phyloP scores from a whole-genome alignment of 1,140 invertebrate species.

The Polypedilum vanderplanki region DNA sequence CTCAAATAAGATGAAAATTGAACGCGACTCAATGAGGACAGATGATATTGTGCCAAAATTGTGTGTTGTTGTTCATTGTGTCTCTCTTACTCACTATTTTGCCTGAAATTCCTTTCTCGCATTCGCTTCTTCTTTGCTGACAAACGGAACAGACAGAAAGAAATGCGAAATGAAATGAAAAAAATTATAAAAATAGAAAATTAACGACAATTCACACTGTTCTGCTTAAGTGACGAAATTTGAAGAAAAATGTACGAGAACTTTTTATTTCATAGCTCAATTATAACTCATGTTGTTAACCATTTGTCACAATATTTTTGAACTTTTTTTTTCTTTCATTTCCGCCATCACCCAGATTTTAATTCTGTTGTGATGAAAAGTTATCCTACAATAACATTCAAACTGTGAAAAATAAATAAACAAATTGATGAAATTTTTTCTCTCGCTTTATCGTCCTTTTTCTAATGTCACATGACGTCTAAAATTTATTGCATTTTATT shows the following conservation, averaged over 20 bases:
- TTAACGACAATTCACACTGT: constrained; percentile 2
- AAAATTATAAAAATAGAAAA: constrained; percentile 5
- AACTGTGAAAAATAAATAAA: background rate
- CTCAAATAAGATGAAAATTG: constrained; percentile 6
- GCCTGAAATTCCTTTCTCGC: background rate
- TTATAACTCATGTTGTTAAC: background rate
- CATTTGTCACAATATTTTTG: background rate
- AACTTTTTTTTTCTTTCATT: no score
- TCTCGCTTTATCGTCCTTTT: constrained; percentile 6
- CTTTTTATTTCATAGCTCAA: background rate
- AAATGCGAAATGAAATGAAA: no score
- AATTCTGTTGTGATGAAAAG: background rate
- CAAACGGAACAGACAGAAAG: background rate
- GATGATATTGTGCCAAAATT: constrained; percentile 5
- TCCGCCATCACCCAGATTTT: no score
- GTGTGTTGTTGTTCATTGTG: constrained; percentile 7
- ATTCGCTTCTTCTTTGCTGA: background rate
- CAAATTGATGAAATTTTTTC: constrained; percentile 1
- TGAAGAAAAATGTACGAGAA: background rate
- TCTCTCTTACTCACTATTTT: background rate
- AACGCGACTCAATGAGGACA: constrained; percentile 3
- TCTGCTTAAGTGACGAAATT: background rate
- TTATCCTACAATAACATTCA: background rate
- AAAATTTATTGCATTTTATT: constrained; percentile 23
- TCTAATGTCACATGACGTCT: constrained; percentile 1